A percentile compares a stretch with the other conserved stretches of the same genome.
These are phyloP conservation scores for Callithrix jacchus DNA, from an alignment of 2,113 vertebrate species.

Conservation along the genomic window DNA sequence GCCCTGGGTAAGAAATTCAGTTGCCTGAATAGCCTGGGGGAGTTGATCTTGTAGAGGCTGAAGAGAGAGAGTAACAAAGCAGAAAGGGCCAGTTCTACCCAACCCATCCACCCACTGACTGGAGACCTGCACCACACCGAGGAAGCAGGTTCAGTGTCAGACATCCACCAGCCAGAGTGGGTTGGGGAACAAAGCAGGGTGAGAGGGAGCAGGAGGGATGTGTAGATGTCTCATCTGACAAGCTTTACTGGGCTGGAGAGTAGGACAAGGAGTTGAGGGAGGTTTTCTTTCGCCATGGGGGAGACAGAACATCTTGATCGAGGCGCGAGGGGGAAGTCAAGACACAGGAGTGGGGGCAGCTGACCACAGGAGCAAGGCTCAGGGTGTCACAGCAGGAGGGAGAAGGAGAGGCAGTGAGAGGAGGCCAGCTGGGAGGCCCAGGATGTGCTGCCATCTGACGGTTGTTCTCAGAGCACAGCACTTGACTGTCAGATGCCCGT, in stretches of 20 bases:
- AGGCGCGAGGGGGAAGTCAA: not conserved
- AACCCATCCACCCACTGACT: rapidly evolving
- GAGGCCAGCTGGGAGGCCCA: not conserved
- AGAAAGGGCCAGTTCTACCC: not conserved
- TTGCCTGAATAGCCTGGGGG: not conserved
- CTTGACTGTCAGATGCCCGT: not conserved
- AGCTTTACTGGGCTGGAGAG: not conserved
- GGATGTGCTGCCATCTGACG: rapidly evolving
- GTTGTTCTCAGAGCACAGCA: not conserved
- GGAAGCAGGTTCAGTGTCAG: not conserved
- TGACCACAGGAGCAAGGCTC: not conserved
- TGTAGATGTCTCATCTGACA: not conserved
- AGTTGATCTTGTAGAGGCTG: not conserved
- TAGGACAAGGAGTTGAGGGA: not conserved
- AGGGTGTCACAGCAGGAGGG: not conserved
- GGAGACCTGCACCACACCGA: rapidly evolving
- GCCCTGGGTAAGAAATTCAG: not conserved
- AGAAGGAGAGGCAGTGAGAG: not conserved
- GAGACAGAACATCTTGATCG: not conserved
- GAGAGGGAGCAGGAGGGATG: not conserved
- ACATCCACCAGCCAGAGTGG: rapidly evolving
- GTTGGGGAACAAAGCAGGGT: not conserved
- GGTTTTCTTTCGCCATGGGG: not conserved
- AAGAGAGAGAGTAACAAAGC: not conserved
- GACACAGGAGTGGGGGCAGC: not conserved